These are phyloP conservation scores for Corythaeola cristata DNA, from an alignment of 2,113 vertebrate species.

Conservation along the genomic window DNA sequence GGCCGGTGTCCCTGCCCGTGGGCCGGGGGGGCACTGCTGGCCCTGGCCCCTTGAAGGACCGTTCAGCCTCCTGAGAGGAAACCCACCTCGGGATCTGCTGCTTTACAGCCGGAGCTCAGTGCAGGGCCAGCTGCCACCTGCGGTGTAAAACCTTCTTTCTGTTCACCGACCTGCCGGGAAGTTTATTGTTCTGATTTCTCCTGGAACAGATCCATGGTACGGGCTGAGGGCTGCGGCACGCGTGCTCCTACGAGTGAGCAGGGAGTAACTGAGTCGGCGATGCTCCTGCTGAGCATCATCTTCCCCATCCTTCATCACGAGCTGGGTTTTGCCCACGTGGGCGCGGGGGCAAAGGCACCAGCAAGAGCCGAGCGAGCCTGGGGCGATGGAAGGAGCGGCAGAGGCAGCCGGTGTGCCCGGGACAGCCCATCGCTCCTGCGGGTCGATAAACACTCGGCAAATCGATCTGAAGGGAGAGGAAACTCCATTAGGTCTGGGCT, in stretches of 20 bases:
- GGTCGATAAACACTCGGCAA: background rate
- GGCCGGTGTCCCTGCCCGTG: background rate
- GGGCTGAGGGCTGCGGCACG: background rate
- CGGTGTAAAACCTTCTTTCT: background rate
- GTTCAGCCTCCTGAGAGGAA: background rate
- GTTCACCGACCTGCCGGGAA: background rate
- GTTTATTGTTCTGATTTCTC: background rate
- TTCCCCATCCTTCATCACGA: background rate
- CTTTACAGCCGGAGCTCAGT: background rate
- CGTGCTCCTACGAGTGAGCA: rapidly evolving
- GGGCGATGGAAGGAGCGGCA: background rate
- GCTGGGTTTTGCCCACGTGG: background rate
- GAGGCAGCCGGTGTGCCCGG: background rate
- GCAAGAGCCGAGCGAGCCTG: background rate
- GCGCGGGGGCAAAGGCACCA: background rate
- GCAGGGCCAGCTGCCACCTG: background rate
- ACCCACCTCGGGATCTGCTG: background rate
- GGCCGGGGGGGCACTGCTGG: background rate
- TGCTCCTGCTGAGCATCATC: background rate
- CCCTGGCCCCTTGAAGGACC: background rate
- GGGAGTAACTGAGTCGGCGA: background rate
- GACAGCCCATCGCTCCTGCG: background rate
- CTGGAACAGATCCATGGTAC: rapidly evolving
- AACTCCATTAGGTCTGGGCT: background rate
- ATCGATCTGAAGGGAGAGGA: background rate